Conservation (phyloP, 37 sponge, comb jelly and placozoan species). For the Hormiphora californensis region DNA sequence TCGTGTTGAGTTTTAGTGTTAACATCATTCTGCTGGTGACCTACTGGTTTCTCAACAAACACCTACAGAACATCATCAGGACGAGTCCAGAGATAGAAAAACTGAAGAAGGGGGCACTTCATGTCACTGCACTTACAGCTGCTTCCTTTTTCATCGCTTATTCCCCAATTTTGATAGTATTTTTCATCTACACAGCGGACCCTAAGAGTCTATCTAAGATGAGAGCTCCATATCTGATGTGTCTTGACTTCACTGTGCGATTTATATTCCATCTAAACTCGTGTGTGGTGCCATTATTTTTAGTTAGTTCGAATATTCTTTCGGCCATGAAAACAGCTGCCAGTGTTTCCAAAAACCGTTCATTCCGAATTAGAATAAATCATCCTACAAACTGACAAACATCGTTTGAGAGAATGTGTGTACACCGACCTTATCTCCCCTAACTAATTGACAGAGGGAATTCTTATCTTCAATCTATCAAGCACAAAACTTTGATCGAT, state of each 20-base stretch:
- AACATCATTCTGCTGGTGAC: not conserved
- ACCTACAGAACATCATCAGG: not conserved
- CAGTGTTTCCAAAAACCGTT: not conserved
- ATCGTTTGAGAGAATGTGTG: too few relatives aligned
- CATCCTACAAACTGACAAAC: too few relatives aligned
- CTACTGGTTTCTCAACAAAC: not conserved
- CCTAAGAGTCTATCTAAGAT: not conserved
- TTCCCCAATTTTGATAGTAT: not conserved
- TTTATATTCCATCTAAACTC: not conserved
- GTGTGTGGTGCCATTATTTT: constrained; percentile 26
- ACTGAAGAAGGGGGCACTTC: constrained; percentile 27
- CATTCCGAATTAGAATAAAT: too few relatives aligned
- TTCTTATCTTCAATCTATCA: too few relatives aligned
- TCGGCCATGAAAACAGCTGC: not conserved
- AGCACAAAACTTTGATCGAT: too few relatives aligned
- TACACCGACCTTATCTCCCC: too few relatives aligned
- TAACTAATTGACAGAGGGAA: too few relatives aligned
- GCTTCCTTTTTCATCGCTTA: not conserved
- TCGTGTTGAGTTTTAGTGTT: not conserved
- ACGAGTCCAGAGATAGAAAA: not conserved
- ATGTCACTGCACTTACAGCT: not conserved
- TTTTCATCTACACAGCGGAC: not conserved
- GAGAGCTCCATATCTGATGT: not conserved
- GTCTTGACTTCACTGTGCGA: not conserved
- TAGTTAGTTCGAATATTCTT: not conserved